Base-by-base conservation (phyloP, 2,113 vertebrate genomes). In the Notiomystis cincta region DNA sequence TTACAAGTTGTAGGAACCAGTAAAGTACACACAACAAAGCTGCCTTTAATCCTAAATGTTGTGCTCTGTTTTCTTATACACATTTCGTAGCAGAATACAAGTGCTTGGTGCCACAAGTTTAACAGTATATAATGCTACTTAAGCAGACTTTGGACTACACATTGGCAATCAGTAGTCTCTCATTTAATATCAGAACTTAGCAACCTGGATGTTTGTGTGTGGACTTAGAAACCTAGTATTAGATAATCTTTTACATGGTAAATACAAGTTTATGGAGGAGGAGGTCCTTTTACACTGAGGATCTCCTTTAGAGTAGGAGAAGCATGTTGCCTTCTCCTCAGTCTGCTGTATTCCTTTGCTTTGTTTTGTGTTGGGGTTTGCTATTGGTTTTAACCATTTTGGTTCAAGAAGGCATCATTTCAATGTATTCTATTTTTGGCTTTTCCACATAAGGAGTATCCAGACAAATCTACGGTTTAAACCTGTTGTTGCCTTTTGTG, bases 41-140 rank as follows among this genome's bases (percentile, higher is more conserved):
- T 98, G 96, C 97, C 96, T 96, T 97, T 90, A 93, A 82, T 90
- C 97, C 84, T 94, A 94, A 95, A 85, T 86, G 86, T 97, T 96
- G 70, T 96, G 85, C 66, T 93, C 35, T 61, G 38, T 94, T 89
- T 38, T 61, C 27, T 94, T 89, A 33, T 94, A 65, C 70, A 50
- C 91, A 47, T 38, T 88, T 95, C 60, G 58, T 95, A 94, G 82
- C 67, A 93, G 84, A 97, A 73, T 92, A 93, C 90, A 96, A 83
- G 95, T 92, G 65, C 95, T 96, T 96, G 85, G 95, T 97, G 96
- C 95, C 97, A 95, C 82, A 89, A 64, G 11, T 73, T 89, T 94
- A 70, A 82, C 84, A 86, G 70, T 81, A 72, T 88, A 64, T 76
- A 66, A 77, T 87, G 38, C 92, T 87, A 71, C 81, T 80, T 87